Evolutionary conservation across 2,888 invertebrate genomes (phyloP).

Genomic region (Azorinus chamasolen): DNA sequence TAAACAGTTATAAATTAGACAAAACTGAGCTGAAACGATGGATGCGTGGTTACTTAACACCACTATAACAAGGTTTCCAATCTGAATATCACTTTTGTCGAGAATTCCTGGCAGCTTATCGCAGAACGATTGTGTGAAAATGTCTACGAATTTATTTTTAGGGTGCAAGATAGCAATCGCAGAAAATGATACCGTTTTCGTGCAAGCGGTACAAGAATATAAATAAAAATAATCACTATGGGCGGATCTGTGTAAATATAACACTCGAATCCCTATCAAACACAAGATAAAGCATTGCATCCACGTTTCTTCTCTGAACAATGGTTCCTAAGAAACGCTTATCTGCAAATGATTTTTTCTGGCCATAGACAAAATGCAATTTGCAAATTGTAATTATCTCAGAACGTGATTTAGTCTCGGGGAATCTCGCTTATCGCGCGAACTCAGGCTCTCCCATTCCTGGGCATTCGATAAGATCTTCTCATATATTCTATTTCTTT

Average conservation of each 20-base stretch:
- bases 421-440: conserved; percentile 59
- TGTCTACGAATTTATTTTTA: conserved; percentile 55
- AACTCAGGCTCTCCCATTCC: conserved; percentile 59
- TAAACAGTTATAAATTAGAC: too few relatives aligned
- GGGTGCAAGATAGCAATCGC: conserved; percentile 47
- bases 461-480: conserved; percentile 72
- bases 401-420: conserved; percentile 62
- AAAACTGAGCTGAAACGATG: too few relatives aligned
- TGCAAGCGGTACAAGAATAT: conserved; percentile 31
- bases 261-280: conserved; percentile 47
- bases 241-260: conserved; percentile 61
- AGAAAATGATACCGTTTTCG: conserved; percentile 58
- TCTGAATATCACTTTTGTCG: too few relatives aligned
- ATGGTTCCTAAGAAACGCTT: conserved; percentile 43
- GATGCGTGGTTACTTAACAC: too few relatives aligned
- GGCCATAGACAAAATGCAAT: conserved; percentile 68
- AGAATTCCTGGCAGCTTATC: conserved; percentile 18
- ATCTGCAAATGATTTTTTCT: conserved; percentile 36
- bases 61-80: too few relatives aligned
- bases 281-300: conserved; percentile 25
- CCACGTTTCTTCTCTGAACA: conserved; percentile 39
- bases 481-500: conserved; percentile 81
- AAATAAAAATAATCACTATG: conserved; percentile 46
- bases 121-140: conserved; percentile 48
- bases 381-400: conserved; percentile 70